Percentiles rank a stretch among this genome's conserved stretches.
phyloP scores from a whole-genome alignment of 2,888 invertebrate genomes.

The Minunthozetes semirufus region DNA sequence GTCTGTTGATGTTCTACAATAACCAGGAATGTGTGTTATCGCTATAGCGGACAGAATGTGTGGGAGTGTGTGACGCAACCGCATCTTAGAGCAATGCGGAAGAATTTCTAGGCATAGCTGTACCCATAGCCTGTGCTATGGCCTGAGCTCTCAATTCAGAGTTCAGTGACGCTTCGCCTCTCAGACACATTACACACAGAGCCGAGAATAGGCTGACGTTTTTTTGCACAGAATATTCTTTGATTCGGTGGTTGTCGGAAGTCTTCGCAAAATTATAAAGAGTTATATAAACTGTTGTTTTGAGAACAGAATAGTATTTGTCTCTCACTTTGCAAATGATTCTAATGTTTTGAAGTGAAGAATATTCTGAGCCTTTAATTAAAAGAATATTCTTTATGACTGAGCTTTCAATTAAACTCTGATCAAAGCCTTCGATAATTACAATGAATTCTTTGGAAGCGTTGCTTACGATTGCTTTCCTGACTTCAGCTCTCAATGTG shows the following conservation, averaged over 20 bases:
- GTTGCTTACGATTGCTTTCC: background rate
- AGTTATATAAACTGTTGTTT: too few relatives aligned
- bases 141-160: slow-evolving; percentile 14
- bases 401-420: background rate
- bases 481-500: background rate
- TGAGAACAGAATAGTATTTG: too few relatives aligned
- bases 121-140: background rate
- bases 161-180: slow-evolving; percentile 22
- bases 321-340: too few relatives aligned
- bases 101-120: background rate
- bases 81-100: slow-evolving; percentile 28
- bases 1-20: background rate
- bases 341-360: too few relatives aligned
- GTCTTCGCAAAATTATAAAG: too few relatives aligned
- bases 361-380: background rate
- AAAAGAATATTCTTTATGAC: background rate
- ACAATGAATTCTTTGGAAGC: background rate
- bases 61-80: slow-evolving; percentile 30
- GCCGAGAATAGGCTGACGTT: background rate
- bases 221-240: background rate
- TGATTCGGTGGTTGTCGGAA: background rate
- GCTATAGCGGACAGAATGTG: slow-evolving; percentile 4
- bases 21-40: slow-evolving; percentile 10
- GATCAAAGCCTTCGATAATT: background rate
- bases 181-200: background rate